A percentile compares a stretch with the other conserved stretches of the same genome.
These are phyloP conservation scores for Anthopleura xanthogrammica DNA, from an alignment of 92 coral and sea anemone genomes.

Conservation along the genomic window DNA sequence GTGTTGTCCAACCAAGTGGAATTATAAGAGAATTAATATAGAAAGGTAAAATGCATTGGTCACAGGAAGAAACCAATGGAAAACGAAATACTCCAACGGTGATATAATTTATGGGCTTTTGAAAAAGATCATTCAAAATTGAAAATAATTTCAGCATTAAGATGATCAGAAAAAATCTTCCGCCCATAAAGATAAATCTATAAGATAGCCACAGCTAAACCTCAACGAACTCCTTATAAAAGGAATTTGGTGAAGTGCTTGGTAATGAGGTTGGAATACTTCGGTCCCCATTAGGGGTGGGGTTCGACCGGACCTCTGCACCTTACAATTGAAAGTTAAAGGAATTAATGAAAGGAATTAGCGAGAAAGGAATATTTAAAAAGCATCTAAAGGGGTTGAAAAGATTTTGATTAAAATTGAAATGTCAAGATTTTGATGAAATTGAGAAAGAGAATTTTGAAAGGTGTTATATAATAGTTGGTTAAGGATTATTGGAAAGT, in stretches of 20 bases:
- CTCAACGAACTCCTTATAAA: background rate
- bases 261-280: background rate
- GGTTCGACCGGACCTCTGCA: slow-evolving; percentile 54
- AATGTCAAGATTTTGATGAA: background rate
- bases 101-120: background rate
- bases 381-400: background rate
- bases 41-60: slow-evolving; percentile 6
- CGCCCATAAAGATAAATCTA: background rate
- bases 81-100: background rate
- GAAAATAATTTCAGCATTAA: background rate
- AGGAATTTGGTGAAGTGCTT: background rate
- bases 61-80: slow-evolving; percentile 29
- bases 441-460: background rate
- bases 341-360: background rate
- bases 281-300: slow-evolving; percentile 54
- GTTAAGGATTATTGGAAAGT: background rate
- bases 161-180: background rate
- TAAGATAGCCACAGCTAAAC: background rate
- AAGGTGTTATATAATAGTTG: background rate
- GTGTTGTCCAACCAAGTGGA: slow-evolving; percentile 26
- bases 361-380: background rate
- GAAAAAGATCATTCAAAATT: too few species aligned
- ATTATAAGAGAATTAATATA: background rate
- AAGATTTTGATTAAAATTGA: slow-evolving; percentile 1
- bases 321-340: background rate